Evolutionary conservation across 2,113 vertebrate genomes (phyloP).

Genomic region (Cacatua alba): DNA sequence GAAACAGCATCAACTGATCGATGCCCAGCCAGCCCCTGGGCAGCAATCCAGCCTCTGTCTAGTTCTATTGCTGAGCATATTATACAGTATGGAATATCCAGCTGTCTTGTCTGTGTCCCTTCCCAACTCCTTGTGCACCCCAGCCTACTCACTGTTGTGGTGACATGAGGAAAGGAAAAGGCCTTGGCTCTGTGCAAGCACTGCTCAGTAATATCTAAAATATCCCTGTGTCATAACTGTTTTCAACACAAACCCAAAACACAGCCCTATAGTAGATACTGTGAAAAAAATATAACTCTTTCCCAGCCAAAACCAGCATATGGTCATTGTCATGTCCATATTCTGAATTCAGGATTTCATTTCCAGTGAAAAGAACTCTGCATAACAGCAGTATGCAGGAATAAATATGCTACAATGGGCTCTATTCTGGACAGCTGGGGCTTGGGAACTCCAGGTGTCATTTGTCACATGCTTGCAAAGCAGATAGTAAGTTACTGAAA

Average conservation of each 20-base stretch:
- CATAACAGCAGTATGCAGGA: neutral
- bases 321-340: fast-evolving
- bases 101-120: neutral
- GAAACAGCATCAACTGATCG: neutral
- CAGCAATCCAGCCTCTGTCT: neutral
- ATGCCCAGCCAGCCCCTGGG: neutral
- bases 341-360: neutral
- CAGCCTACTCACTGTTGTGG: fast-evolving
- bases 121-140: neutral
- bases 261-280: neutral
- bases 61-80: neutral
- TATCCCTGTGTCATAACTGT: too few relatives aligned
- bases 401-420: neutral
- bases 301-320: neutral
- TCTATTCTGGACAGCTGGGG: neutral
- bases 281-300: neutral
- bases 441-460: neutral
- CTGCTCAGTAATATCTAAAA: neutral
- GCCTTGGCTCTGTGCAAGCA: fast-evolving
- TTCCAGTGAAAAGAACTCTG: neutral
- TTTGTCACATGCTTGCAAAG: neutral
- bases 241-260: neutral
- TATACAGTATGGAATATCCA: too few relatives aligned
- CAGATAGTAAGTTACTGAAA: neutral
- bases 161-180: neutral